Evolutionary conservation across 1,140 invertebrate genomes (phyloP).

Genomic region (Coptotermes formosanus): DNA sequence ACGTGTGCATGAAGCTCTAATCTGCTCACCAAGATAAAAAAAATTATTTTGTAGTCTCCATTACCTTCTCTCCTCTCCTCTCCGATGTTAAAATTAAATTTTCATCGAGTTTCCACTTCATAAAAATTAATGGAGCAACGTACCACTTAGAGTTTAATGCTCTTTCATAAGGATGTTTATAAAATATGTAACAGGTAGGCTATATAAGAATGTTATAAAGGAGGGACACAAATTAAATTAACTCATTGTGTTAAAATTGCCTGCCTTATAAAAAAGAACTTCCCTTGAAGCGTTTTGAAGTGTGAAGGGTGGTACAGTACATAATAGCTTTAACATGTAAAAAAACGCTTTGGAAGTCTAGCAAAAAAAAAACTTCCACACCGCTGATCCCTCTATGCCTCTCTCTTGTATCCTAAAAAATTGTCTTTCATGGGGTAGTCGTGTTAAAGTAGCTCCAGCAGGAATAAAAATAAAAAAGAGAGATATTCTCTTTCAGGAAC

Average conservation of each 20-base stretch:
- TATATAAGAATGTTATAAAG: background rate
- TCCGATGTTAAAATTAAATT: constrained; percentile 1
- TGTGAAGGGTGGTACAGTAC: background rate
- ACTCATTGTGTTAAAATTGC: background rate
- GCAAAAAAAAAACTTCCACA: background rate
- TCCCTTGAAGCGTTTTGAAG: background rate
- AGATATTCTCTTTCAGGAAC: background rate
- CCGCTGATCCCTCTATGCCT: background rate
- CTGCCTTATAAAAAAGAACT: background rate
- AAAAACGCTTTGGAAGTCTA: background rate
- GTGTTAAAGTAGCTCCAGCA: background rate
- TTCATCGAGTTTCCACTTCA: background rate
- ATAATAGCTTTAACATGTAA: background rate
- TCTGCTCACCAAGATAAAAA: background rate
- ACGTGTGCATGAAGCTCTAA: background rate
- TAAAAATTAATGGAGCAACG: background rate
- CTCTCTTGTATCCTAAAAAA: background rate
- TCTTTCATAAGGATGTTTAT: constrained; percentile 1
- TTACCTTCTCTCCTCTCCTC: background rate
- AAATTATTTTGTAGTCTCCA: background rate
- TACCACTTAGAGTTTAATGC: constrained; percentile 14
- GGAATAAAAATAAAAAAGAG: no score
- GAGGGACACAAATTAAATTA: constrained; percentile 14
- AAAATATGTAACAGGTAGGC: background rate
- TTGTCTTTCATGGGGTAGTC: background rate